Evolutionary conservation across 2,113 vertebrate genomes (phyloP).

Genomic region (Cephalopterus ornatus): DNA sequence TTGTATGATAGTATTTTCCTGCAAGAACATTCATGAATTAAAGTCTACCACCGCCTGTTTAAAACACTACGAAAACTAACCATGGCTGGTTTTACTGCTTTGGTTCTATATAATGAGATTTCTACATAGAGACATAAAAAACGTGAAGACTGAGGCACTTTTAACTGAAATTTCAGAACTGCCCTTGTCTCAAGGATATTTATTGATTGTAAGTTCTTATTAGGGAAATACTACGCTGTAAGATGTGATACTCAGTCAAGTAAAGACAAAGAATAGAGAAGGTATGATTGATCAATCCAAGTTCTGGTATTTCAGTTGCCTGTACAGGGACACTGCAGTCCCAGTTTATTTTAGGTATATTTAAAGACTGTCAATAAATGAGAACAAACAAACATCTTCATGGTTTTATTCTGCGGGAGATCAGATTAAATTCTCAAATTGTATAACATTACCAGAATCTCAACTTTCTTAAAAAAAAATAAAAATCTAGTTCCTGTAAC

Average conservation of each 20-base stretch:
- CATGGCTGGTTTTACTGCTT: not conserved
- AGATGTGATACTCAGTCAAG: not conserved
- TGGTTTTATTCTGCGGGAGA: not conserved
- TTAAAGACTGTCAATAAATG: not conserved
- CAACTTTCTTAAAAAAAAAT: not conserved
- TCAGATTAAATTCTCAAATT: not conserved
- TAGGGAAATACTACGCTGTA: not conserved
- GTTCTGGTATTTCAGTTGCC: not conserved
- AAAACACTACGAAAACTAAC: not conserved
- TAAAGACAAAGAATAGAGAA: not conserved
- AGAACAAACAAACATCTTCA: not conserved
- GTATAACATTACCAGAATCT: not conserved
- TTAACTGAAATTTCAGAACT: not conserved
- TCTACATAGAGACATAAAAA: not conserved
- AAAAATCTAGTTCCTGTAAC: not conserved
- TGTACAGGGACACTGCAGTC: not conserved
- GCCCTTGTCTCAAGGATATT: not conserved
- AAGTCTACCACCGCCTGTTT: not conserved
- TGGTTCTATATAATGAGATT: not conserved
- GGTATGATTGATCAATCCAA: not conserved
- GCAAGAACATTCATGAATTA: not conserved
- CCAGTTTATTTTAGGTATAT: not conserved
- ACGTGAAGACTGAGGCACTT: not conserved
- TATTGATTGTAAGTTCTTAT: not conserved
- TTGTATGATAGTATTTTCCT: not conserved